Conservation (phyloP, 2,888 invertebrate species). For the Plagiodera versicolora region DNA sequence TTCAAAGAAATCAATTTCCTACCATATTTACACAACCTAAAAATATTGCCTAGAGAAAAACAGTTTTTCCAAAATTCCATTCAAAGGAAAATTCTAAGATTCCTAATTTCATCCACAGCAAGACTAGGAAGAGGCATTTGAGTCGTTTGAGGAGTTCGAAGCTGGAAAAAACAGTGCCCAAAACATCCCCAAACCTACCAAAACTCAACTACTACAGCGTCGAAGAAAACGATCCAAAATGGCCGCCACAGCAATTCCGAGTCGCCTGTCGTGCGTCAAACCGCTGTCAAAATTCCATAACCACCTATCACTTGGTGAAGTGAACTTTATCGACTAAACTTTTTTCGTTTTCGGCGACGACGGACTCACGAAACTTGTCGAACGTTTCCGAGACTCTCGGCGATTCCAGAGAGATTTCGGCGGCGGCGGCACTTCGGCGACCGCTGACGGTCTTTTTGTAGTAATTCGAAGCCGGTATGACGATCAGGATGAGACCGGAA, state of each 20-base stretch:
- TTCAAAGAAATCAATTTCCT: too few species aligned
- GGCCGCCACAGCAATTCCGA: too few species aligned
- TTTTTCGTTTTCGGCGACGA: not conserved
- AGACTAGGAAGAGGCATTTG: not conserved
- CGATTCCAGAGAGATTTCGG: slow-evolving; percentile 9
- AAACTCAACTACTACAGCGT: not conserved
- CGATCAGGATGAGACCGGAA: slow-evolving; percentile 67
- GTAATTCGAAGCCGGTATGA: slow-evolving; percentile 49
- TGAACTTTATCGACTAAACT: not conserved
- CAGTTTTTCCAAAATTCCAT: too few species aligned
- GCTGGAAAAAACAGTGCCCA: not conserved
- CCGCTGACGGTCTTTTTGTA: slow-evolving; percentile 33
- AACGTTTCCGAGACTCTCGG: slow-evolving; percentile 37
- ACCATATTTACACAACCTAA: too few species aligned
- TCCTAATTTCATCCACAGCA: not conserved
- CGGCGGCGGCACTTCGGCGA: not conserved
- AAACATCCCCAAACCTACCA: not conserved
- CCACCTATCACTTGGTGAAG: not conserved
- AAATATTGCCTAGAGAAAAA: too few species aligned
- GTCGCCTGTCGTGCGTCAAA: too few species aligned
- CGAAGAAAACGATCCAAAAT: too few species aligned
- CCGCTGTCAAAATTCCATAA: too few species aligned
- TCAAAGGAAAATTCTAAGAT: not conserved
- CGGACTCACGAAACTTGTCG: not conserved
- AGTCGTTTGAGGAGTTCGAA: not conserved